Evolutionary conservation across 2,888 invertebrate genomes (phyloP).

Genomic region (Luperina nickerlii): DNA sequence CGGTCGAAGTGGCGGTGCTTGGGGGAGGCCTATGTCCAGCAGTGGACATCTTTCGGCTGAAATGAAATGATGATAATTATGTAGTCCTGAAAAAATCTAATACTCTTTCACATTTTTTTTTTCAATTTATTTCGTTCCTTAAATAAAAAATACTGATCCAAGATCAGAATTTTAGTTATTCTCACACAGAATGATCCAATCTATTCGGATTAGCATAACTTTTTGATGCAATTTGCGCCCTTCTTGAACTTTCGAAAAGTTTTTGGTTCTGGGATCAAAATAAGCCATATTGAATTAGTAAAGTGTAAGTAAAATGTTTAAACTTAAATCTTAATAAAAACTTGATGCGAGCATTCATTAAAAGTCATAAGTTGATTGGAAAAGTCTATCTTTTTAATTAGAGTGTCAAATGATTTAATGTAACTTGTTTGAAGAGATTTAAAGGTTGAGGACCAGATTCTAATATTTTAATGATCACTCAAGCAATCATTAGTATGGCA

Average conservation of each 20-base stretch:
- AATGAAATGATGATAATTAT: too few species aligned
- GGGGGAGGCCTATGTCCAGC: too few species aligned
- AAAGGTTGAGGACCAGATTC: too few species aligned
- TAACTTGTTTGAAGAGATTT: not conserved
- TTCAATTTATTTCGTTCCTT: too few species aligned
- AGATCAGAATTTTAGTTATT: constrained; percentile 28
- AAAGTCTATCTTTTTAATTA: not conserved
- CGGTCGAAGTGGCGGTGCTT: too few species aligned
- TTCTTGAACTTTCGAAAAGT: constrained; percentile 45
- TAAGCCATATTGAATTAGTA: constrained; percentile 17
- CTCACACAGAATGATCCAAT: constrained; percentile 41
- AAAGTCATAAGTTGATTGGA: constrained; percentile 8
- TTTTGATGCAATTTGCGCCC: constrained; percentile 54
- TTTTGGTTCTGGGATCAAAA: constrained; percentile 3
- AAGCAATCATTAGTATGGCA: not conserved
- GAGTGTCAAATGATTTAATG: not conserved
- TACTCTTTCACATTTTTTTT: too few species aligned
- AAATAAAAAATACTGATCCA: not conserved
- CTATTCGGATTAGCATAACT: constrained; percentile 43
- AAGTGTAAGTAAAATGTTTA: not conserved
- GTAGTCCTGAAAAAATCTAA: too few species aligned
- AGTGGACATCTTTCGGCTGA: too few species aligned
- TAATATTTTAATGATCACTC: constrained; percentile 6
- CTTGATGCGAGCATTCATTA: constrained; percentile 4
- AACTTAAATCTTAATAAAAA: not conserved